Evolutionary conservation across 92 coral and sea anemone species (phyloP), one percentile per base, ranked within the genome.

Genomic region (Diadumene lineata): DNA sequence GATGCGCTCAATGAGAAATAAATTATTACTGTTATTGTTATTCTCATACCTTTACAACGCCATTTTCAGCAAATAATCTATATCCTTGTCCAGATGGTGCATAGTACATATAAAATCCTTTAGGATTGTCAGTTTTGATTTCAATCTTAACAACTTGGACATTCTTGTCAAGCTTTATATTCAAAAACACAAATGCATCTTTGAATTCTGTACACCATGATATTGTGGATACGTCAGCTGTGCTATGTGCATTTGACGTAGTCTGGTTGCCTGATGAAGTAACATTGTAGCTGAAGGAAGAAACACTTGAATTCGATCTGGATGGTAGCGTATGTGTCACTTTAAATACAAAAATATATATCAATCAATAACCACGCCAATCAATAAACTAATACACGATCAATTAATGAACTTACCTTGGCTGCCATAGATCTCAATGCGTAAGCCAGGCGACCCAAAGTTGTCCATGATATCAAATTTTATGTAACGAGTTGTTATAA

Each of bases 151-250:
- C 31, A 26, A 81, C 55, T 19, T 58, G 66, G 48, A 69, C 78
- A 44, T 76, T 65, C n/a, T 22, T 62, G 10, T 57, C 65, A 28
- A 90, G 64, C 31, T 75, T 85, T 69, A 90, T 55, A 77, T 79
- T 73, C 64, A 90, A 53, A 67, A 69, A 90, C 50, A 83, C 85
- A 27, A 28, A 43, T 26, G 34, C 65, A 56, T 86, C 86, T 34
- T 80, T 80, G 56, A 84, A 82, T 60, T 77, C 87, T 1, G 91
- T 69, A 46, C 96, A 90, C 96, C 96, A 90, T 50, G 86, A 73
- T 1, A 79, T 46, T 17, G 51, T 60, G 64, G 70, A 79, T 70
- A 64, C 58, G 26, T 26, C 69, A 34, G 60, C 50, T 33, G 56
- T 22, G 22, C 66, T 11, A 64, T 32, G 61, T 33, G 43, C 64